A percentile compares a stretch with the other conserved stretches of the same genome.
Conservation (phyloP, 2,797 vertebrate genomes). For the Lacerta agilis region DNA sequence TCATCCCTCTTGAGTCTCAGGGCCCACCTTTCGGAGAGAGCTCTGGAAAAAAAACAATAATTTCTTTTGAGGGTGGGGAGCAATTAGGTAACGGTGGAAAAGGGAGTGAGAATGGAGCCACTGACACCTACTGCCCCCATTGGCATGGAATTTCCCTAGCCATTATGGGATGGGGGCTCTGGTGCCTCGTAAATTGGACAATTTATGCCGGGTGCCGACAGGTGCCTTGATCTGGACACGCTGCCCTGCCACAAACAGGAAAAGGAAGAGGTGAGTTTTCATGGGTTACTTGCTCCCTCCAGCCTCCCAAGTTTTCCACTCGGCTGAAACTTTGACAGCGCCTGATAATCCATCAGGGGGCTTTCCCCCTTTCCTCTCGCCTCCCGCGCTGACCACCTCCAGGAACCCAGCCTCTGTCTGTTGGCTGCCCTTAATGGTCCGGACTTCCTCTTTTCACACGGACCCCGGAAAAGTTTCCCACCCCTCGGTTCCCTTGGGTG, state of each 20-base stretch:
- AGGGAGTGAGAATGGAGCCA: conserved; percentile 63
- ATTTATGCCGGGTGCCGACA: conserved; percentile 63
- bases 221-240: conserved; percentile 82
- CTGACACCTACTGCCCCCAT: conserved; percentile 74
- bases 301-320: conserved; percentile 80
- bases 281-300: conserved; percentile 81
- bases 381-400: conserved; percentile 1
- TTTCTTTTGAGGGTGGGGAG: background rate
- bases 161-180: conserved; percentile 80
- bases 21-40: background rate
- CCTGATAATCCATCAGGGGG: conserved; percentile 79
- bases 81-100: conserved; percentile 64
- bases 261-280: conserved; percentile 84
- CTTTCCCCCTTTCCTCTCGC: conserved; percentile 57
- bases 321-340: conserved; percentile 83
- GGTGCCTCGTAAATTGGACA: conserved; percentile 82
- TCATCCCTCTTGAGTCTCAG: too few species aligned
- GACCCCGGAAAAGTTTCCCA: conserved; percentile 49
- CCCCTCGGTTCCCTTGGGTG: conserved; percentile 39
- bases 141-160: conserved; percentile 74
- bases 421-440: conserved; percentile 24
- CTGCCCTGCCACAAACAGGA: conserved; percentile 80
- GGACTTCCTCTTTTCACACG: conserved; percentile 62
- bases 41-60: background rate
- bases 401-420: conserved; percentile 37